phyloP scores from a whole-genome alignment of 2,113 vertebrate species.

The Megaceryle torquata region DNA sequence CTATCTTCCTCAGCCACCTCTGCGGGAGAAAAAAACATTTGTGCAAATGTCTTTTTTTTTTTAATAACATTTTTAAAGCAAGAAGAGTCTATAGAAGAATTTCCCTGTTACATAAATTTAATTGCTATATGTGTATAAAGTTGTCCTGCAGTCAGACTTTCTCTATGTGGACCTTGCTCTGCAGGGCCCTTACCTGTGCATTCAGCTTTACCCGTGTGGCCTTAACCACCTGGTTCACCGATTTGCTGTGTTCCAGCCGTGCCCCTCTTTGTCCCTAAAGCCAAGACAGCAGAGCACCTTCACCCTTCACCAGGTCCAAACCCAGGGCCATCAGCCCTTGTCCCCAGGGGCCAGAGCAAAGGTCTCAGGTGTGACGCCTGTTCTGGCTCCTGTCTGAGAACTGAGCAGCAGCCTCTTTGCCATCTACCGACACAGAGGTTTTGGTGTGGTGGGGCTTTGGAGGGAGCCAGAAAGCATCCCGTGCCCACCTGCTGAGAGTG shows the following conservation, averaged over 20 bases:
- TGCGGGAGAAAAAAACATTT: not conserved
- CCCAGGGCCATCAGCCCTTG: fast-evolving
- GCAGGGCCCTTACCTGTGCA: not conserved
- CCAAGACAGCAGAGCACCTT: not conserved
- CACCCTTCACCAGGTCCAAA: not conserved
- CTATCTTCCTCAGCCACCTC: not conserved
- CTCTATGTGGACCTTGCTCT: not conserved
- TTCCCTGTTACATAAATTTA: not conserved
- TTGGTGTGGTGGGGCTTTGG: not conserved
- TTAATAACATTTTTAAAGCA: not conserved
- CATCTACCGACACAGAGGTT: not conserved
- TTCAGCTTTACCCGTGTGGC: not conserved
- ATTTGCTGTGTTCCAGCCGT: not conserved
- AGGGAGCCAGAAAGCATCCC: not conserved
- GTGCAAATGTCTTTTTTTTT: not conserved
- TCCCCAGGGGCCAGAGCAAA: not conserved
- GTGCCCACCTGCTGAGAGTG: fast-evolving
- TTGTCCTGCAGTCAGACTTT: not conserved
- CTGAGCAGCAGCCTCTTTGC: not conserved
- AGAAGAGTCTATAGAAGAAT: not conserved
- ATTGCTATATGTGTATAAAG: not conserved
- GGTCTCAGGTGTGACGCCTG: not conserved
- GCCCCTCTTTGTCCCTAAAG: not conserved
- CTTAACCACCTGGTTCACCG: not conserved
- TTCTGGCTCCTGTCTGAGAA: not conserved